Percentiles rank a stretch among this genome's conserved stretches.
Conservation (phyloP, 1,140 invertebrate genomes). For the Bradysia coprophila region DNA sequence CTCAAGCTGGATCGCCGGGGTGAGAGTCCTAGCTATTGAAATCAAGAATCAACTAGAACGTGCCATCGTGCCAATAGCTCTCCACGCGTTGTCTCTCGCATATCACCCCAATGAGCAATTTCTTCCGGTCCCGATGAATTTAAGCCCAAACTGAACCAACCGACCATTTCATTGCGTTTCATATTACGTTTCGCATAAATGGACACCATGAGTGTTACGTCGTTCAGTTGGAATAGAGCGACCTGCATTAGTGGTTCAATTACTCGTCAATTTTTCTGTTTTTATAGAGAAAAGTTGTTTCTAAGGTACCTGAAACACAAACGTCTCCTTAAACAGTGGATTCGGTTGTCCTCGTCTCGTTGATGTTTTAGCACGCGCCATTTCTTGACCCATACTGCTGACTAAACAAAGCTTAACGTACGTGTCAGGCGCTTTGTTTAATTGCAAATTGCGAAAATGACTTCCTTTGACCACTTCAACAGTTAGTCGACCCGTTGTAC, state of each 20-base stretch:
- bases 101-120: slow-evolving; percentile 85
- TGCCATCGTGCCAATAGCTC: slow-evolving; percentile 41
- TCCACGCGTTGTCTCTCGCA: slow-evolving; percentile 36
- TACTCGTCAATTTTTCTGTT: no score
- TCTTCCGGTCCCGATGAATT: slow-evolving; percentile 86
- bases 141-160: slow-evolving; percentile 83
- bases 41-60: slow-evolving; percentile 35
- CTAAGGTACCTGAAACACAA: slow-evolving; percentile 90
- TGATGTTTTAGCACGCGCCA: slow-evolving; percentile 79
- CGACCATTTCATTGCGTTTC: slow-evolving; percentile 90
- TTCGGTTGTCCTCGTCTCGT: slow-evolving; percentile 80
- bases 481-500: slow-evolving; percentile 75
- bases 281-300: no score
- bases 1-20: slow-evolving; percentile 13
- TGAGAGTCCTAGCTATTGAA: slow-evolving; percentile 22
- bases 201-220: slow-evolving; percentile 84
- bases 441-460: slow-evolving; percentile 62
- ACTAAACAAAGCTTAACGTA: slow-evolving; percentile 84
- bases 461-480: slow-evolving; percentile 86
- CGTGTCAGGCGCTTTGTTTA: slow-evolving; percentile 71
- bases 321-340: slow-evolving; percentile 89
- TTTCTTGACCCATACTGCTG: slow-evolving; percentile 81
- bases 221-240: slow-evolving; percentile 85
- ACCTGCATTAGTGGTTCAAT: slow-evolving; percentile 37
- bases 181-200: slow-evolving; percentile 82